Evolutionary conservation across 2,797 vertebrate species (phyloP).

Genomic region (Tokudaia muenninki): DNA sequence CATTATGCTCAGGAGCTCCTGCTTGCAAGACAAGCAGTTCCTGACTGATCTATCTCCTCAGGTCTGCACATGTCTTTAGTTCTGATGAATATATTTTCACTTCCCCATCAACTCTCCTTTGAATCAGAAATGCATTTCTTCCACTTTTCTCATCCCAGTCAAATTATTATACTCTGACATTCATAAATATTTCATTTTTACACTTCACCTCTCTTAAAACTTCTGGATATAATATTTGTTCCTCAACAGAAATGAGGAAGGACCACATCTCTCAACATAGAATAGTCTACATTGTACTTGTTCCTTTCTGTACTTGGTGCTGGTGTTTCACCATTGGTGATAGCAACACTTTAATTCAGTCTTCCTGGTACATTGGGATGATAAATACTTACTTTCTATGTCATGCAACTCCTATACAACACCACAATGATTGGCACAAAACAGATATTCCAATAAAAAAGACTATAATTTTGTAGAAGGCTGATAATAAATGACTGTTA

Average conservation of each 20-base stretch:
- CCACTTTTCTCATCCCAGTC: neutral
- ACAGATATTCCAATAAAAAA: neutral
- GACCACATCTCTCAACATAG: neutral
- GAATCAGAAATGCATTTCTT: neutral
- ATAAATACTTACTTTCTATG: neutral
- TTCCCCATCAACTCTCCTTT: neutral
- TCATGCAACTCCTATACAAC: neutral
- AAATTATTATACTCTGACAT: conserved; percentile 8
- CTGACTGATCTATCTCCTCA: neutral
- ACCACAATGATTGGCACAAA: neutral
- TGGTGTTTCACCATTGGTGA: neutral
- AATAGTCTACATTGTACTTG: neutral
- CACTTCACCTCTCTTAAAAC: neutral
- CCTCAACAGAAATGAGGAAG: neutral
- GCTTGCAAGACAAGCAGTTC: neutral
- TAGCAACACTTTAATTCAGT: neutral
- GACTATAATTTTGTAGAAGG: neutral
- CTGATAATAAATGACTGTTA: neutral
- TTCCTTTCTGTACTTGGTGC: neutral
- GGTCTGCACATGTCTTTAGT: neutral
- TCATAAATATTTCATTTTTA: neutral
- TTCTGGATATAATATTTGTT: neutral
- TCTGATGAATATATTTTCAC: neutral
- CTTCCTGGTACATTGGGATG: neutral
- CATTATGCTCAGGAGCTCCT: neutral